Conservation (phyloP, 2,888 invertebrate genomes). For the Leptogaster cylindrica region DNA sequence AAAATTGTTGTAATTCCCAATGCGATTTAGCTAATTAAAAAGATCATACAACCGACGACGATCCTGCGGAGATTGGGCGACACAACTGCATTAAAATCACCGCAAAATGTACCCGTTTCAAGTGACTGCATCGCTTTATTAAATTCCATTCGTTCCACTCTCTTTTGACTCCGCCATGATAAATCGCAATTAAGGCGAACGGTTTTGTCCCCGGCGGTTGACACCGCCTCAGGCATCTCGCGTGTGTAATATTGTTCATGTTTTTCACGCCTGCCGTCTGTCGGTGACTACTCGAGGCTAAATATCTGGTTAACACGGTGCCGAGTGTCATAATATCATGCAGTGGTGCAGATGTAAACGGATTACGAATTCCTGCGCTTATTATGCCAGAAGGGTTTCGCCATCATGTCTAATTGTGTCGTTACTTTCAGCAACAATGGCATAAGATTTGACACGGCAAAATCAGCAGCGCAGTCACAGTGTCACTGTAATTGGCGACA, state of each 20-base stretch:
- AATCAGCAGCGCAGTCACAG: slow-evolving; percentile 3
- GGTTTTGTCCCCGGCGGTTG: slow-evolving; percentile 19
- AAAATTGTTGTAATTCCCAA: no score
- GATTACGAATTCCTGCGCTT: neutral
- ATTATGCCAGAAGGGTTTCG: neutral
- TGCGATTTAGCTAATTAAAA: no score
- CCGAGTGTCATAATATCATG: slow-evolving; percentile 16
- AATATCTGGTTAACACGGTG: neutral
- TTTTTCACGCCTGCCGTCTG: neutral
- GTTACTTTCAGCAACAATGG: slow-evolving; percentile 27
- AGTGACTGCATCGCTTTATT: slow-evolving; percentile 19
- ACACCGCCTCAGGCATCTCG: slow-evolving; percentile 4
- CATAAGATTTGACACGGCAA: slow-evolving; percentile 7
- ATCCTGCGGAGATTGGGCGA: neutral
- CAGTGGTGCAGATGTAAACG: neutral
- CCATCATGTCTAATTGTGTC: slow-evolving; percentile 23
- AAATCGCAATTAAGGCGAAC: slow-evolving; percentile 22
- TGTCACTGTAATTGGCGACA: slow-evolving; percentile 15
- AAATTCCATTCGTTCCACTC: slow-evolving; percentile 26
- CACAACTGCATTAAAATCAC: no score
- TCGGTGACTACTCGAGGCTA: neutral
- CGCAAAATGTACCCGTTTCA: slow-evolving; percentile 15
- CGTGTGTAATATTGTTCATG: slow-evolving; percentile 5
- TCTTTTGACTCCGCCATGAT: slow-evolving; percentile 8
- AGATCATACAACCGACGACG: no score